Base-by-base conservation (phyloP, 2,888 invertebrate genomes). In the Xestobium rufovillosum region DNA sequence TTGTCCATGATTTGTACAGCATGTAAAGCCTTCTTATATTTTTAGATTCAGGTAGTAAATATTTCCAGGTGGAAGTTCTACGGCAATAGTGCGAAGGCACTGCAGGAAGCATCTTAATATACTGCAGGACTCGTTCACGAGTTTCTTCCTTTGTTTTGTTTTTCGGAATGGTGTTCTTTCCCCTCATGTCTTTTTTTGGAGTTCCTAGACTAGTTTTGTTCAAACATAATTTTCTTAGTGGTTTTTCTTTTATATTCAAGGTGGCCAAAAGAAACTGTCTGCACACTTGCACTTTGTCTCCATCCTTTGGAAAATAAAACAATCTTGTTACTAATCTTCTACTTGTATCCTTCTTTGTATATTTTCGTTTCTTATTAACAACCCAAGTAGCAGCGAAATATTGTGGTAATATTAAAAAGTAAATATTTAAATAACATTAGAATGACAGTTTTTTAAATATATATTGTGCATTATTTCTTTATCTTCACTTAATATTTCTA, bases 181-280 rank as follows among this genome's bases (percentile, higher is more conserved):
- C 30, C 14, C 19, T 19, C 36, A 30, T 28, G 41, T 46, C 43
- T 14, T 12, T 31, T 37, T 37, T 25, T 10, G 28, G n/a, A 28
- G 14, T 31, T 31, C 36, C 38, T 26, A 25, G 14, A 10, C 25
- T 38, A 10, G 41, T 27, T 26, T 9, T 38, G 12, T 36, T 30
- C 13, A 28, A 11, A 16, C 23, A 27, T 26, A 28, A 16, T 29
- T 38, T 17, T 11, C 38, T 17, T 4, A 38, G 13, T 23, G 14
- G 11, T 25, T 28, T 38, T 26, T 34, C 34, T 11, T 13, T 14
- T 28, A 38, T 38, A n/a, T 34, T 17, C n/a, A 38, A 13, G 27
- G 38, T 38, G 3, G 27, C 28, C 25, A 38, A 34, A n/a, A 38
- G 29, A 35, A 34, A 38, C 28, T 38, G 38, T 30, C 34, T 33